These are phyloP conservation scores for Drosophila birchii DNA, from an alignment of 2,888 invertebrate genomes.

Conservation along the genomic window DNA sequence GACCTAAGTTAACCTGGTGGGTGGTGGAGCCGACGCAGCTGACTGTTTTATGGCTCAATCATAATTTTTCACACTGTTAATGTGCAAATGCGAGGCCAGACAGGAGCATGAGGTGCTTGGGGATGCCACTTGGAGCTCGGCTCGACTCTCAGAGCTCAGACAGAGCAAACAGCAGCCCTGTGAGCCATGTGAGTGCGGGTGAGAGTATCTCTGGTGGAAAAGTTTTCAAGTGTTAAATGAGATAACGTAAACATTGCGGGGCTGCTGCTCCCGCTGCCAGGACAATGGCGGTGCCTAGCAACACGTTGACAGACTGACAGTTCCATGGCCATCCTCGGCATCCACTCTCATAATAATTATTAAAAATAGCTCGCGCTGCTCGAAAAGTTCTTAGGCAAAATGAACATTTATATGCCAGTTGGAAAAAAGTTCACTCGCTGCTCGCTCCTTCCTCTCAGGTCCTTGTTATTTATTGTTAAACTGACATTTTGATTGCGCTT, in stretches of 20 bases:
- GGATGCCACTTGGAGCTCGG: constrained; percentile 33
- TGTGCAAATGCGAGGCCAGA: constrained; percentile 72
- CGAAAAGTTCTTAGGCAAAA: constrained; percentile 31
- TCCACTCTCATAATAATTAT: constrained; percentile 62
- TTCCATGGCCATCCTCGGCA: constrained; percentile 17
- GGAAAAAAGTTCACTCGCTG: constrained; percentile 11
- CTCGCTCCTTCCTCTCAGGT: background rate
- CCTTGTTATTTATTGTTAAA: constrained; percentile 64
- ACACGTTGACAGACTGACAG: constrained; percentile 54
- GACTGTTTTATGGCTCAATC: constrained; percentile 82
- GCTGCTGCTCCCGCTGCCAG: constrained; percentile 13
- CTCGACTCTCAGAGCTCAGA: constrained; percentile 21
- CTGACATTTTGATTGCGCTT: constrained; percentile 74
- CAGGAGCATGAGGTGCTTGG: constrained; percentile 2
- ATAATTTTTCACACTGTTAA: constrained; percentile 81
- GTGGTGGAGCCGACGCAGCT: constrained; percentile 53
- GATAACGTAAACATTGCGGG: constrained; percentile 71
- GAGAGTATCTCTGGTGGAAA: constrained; percentile 47
- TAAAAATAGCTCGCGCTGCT: constrained; percentile 56
- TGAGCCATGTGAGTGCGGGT: constrained; percentile 16
- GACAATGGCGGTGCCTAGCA: constrained; percentile 23
- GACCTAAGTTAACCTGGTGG: constrained; percentile 43
- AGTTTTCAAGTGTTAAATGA: constrained; percentile 79
- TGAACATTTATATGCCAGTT: constrained; percentile 51
- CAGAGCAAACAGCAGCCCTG: constrained; percentile 28